Evolutionary conservation across 2,113 vertebrate genomes (phyloP).

Genomic region (Percina caprodes): DNA sequence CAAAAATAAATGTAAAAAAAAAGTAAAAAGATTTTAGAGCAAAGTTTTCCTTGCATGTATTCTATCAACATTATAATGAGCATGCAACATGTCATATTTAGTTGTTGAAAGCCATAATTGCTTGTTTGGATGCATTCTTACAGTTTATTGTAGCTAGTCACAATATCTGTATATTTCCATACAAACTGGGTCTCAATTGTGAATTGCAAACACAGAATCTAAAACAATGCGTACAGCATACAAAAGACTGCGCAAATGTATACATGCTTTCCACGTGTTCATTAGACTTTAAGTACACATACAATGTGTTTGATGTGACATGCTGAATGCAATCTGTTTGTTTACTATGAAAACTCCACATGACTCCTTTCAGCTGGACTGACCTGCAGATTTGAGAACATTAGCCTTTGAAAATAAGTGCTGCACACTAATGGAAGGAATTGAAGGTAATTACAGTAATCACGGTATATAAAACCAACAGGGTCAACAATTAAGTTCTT

Average conservation of each 20-base stretch:
- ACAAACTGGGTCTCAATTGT: not conserved
- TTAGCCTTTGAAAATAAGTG: slow-evolving; percentile 25
- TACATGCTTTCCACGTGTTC: not conserved
- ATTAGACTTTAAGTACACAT: not conserved
- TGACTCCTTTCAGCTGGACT: not conserved
- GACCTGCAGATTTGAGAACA: slow-evolving; percentile 2
- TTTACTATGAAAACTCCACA: slow-evolving; percentile 1
- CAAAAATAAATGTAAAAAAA: not conserved
- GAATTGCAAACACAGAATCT: not conserved
- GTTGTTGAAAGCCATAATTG: not conserved
- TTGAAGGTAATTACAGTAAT: slow-evolving; percentile 31
- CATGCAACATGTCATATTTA: not conserved
- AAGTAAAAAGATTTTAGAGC: too few relatives aligned
- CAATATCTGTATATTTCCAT: not conserved
- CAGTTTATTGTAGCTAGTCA: not conserved
- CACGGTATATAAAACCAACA: slow-evolving; percentile 4
- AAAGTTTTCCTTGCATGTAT: not conserved
- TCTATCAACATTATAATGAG: not conserved
- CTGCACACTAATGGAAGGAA: not conserved
- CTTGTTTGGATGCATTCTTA: not conserved
- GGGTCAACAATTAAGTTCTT: slow-evolving; percentile 6
- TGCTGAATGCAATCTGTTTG: not conserved
- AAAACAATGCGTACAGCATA: not conserved
- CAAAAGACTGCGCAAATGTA: not conserved
- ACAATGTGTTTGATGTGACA: not conserved